Base-by-base conservation (phyloP, 2,888 invertebrate species). In the Linyphia triangularis region DNA sequence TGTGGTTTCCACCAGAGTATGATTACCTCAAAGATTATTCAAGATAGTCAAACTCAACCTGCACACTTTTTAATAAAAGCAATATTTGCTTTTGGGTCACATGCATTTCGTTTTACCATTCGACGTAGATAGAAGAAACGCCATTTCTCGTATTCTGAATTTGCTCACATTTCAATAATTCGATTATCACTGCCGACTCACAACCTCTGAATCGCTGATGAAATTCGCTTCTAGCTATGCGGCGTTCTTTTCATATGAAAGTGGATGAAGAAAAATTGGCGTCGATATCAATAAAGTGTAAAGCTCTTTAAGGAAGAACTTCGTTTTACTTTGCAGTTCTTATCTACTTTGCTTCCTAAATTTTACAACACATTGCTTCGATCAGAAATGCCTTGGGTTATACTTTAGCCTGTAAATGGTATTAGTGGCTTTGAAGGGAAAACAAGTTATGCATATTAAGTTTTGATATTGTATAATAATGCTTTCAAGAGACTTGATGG, bases 401-500 rank as follows among this genome's bases (percentile, higher is more conserved):
- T 37, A 40, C 26, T 77, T 63, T 26, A 19, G 63, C 26, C 6
- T 4, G 77, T 77, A 61, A 77, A 63, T 40, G 37, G 26, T 10
- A 77, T 63, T 40, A 40, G 22, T 37, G 77, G n/a, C n/a, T 7
- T 61, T 26, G 37, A 26, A 59, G 16, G 19, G 40, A 59, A 33
- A 75, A 75, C 22, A 77, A 57, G 30, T 73, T 16, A 28, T 9
- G 26, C 33, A 57, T 57, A 73, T 73, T 59, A 73, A 59, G 51
- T 73, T 73, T 59, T n/a, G 33, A 30, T 30, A n/a, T 73, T 33
- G 30, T 19, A 73, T 73, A 59, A 59, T 19, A 7, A 59, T 19
- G 22, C 22, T 16, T 1, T 22, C 10, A 22, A 30, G 22, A 28
- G 73, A n/a, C 10, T 70, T 9, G n/a, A 13, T 57, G 28, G 51